Base-by-base conservation (phyloP, 2,797 vertebrate genomes). In the Intellagama lesueurii region DNA sequence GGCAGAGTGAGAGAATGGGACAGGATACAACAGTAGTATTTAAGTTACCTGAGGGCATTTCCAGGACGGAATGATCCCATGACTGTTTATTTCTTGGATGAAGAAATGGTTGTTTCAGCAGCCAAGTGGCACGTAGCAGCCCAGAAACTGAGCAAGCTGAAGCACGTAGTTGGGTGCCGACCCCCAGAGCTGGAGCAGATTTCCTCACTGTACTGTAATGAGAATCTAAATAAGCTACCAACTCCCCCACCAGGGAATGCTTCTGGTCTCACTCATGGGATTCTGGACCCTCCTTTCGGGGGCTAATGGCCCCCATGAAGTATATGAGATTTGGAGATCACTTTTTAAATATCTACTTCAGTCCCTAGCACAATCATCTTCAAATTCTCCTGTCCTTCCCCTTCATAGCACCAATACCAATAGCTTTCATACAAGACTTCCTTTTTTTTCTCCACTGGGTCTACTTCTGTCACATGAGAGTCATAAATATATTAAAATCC, bases 21-120 rank as follows among this genome's bases (percentile, higher is more conserved):
- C n/a, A 86, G 56, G 69, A 85, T 49, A 44, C 49, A 73, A 73
- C 80, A 85, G 44, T 28, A 60, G 28, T 70, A 52, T 19, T 47
- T 90, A 73, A 81, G 60, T 85, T 64, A 85, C 85, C 56, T 72
- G 73, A 86, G 83, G 86, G n/a, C 60, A 90, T 87, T 82, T 87
- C 78, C 90, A 90, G 19, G 19, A 47, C 81, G 52, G 60, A 47
- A 83, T 66, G 40, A 64, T 56, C 82, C 35, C 82, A 82, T 26
- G 69, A 80, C 9, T 44, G 24, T 56, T 70, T 85, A 79, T 70
- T 84, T 72, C 35, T 87, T 70, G 44, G 47, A 84, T 56, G 82
- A 88, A 66, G 56, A 87, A 90, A 86, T 64, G n/a, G 35, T 1
- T 22, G 28, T 9, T 79, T 49, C 66, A 82, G 35, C 64, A 84